These are phyloP conservation scores for Mercenaria mercenaria DNA, from an alignment of 1,140 invertebrate species.

Conservation along the genomic window DNA sequence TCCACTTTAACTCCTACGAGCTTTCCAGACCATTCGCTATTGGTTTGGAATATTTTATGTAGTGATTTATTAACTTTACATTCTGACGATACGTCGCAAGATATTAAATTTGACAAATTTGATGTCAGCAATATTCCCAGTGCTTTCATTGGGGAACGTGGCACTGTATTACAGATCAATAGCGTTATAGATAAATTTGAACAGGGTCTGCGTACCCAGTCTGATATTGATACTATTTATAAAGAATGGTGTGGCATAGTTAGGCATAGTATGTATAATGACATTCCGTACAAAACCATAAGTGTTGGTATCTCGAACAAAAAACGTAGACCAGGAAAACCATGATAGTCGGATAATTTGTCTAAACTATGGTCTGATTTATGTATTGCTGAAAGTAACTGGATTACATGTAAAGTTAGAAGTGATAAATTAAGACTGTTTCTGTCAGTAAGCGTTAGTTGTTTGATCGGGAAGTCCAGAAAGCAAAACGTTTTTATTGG, in stretches of 20 bases:
- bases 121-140: not conserved
- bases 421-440: not conserved
- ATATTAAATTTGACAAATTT: slow-evolving; percentile 16
- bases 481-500: not conserved
- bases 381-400: not conserved
- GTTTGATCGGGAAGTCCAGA: not conserved
- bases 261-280: not conserved
- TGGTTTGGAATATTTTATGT: not conserved
- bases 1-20: not conserved
- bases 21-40: not conserved
- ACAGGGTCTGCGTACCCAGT: not conserved
- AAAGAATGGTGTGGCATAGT: not conserved
- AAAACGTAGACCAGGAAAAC: not conserved
- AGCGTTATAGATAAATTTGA: not conserved
- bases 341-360: not conserved
- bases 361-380: not conserved
- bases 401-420: not conserved
- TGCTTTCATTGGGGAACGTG: not conserved
- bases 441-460: not conserved
- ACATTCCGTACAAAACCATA: not conserved
- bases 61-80: not conserved
- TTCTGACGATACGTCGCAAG: not conserved
- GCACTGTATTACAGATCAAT: not conserved
- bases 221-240: not conserved
- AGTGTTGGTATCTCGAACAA: not conserved